phyloP scores from a whole-genome alignment of 2,797 vertebrate genomes.

The Percopsis omiscomaycus region DNA sequence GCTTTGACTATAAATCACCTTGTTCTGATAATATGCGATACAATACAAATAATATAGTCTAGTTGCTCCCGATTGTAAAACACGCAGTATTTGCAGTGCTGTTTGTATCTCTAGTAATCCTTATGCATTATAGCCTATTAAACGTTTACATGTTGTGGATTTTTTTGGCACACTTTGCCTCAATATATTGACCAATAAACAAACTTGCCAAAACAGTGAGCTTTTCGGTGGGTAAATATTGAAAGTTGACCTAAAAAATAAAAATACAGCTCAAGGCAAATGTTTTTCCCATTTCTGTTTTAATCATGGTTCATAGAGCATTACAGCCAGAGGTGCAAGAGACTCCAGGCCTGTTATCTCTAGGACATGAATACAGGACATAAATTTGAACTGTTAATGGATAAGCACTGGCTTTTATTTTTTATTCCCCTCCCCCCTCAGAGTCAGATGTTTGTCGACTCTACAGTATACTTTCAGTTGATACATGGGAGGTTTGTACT shows the following conservation, averaged over 20 bases:
- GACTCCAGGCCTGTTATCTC: neutral
- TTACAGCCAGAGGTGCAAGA: neutral
- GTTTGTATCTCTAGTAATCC: slow-evolving; percentile 47
- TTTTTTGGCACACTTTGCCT: slow-evolving; percentile 53
- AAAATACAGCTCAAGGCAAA: too few relatives aligned
- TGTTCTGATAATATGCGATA: slow-evolving; percentile 12
- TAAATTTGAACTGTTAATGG: neutral
- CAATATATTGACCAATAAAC: slow-evolving; percentile 66
- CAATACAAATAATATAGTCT: slow-evolving; percentile 40
- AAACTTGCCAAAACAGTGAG: slow-evolving; percentile 50
- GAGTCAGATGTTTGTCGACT: neutral
- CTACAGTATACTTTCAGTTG: neutral
- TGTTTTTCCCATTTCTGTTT: too few relatives aligned
- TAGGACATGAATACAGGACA: neutral
- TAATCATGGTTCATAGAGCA: neutral
- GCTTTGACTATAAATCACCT: slow-evolving; percentile 31
- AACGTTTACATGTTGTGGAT: slow-evolving; percentile 65
- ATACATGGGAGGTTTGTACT: too few relatives aligned
- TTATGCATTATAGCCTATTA: slow-evolving; percentile 58
- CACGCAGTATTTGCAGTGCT: slow-evolving; percentile 50
- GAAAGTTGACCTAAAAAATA: too few relatives aligned
- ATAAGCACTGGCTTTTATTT: slow-evolving; percentile 4
- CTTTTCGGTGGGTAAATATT: too few relatives aligned
- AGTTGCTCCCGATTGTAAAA: slow-evolving; percentile 42
- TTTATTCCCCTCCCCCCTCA: neutral